A percentile compares a stretch with the other conserved stretches of the same genome.
Evolutionary conservation across 2,888 invertebrate genomes (phyloP).

Genomic region (Aplocera efformata): DNA sequence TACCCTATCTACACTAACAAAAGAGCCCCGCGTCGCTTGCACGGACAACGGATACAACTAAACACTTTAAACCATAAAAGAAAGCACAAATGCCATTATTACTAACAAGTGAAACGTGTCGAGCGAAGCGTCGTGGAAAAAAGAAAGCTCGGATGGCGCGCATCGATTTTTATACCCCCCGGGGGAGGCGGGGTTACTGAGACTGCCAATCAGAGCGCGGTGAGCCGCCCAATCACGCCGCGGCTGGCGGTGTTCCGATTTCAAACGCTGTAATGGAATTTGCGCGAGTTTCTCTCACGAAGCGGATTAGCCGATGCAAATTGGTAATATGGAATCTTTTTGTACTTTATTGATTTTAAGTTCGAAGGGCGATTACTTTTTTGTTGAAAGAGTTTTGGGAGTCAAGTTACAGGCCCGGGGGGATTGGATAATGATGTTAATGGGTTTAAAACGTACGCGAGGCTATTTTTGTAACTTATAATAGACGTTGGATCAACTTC

Average conservation of each 20-base stretch:
- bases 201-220: conserved; percentile 72
- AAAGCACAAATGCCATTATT: conserved; percentile 73
- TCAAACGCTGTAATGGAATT: conserved; percentile 76
- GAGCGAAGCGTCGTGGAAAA: conserved; percentile 62
- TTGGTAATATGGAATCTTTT: conserved; percentile 54
- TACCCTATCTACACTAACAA: conserved; percentile 64
- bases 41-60: conserved; percentile 72
- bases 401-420: conserved; percentile 20
- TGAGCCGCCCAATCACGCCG: conserved; percentile 71
- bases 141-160: conserved; percentile 54
- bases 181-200: conserved; percentile 69
- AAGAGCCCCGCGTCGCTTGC: conserved; percentile 63
- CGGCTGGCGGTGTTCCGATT: conserved; percentile 61
- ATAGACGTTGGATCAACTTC: neutral
- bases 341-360: conserved; percentile 29
- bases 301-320: conserved; percentile 67
- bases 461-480: conserved; percentile 6
- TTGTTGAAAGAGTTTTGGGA: conserved; percentile 21
- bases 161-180: conserved; percentile 78
- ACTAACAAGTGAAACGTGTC: conserved; percentile 71
- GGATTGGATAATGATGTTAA: conserved; percentile 22
- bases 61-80: conserved; percentile 74
- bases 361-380: conserved; percentile 20
- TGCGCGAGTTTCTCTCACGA: conserved; percentile 56
- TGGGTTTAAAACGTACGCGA: conserved; percentile 17